phyloP scores from a whole-genome alignment of 2,113 vertebrate species.

The Epinephelus moara region DNA sequence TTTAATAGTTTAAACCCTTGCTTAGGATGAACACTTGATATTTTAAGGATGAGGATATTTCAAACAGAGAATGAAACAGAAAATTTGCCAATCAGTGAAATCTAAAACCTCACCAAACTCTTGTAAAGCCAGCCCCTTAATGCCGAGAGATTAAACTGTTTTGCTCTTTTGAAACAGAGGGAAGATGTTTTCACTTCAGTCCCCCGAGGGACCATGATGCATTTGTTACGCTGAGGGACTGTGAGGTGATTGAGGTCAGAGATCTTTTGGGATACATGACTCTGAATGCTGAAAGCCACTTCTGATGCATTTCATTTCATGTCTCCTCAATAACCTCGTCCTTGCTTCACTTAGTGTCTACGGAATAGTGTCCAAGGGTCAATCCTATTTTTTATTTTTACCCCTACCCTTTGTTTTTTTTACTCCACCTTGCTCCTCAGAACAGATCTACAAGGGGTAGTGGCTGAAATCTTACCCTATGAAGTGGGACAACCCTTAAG shows the following conservation, averaged over 20 bases:
- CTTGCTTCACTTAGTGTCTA: slow-evolving; percentile 8
- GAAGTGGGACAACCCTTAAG: too few species aligned
- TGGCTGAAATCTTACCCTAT: too few species aligned
- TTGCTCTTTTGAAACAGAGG: slow-evolving; percentile 48
- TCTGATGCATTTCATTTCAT: slow-evolving; percentile 54
- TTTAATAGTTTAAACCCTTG: slow-evolving; percentile 17
- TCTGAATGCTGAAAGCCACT: slow-evolving; percentile 56
- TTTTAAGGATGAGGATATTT: background rate
- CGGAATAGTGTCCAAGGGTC: background rate
- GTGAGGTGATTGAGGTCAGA: slow-evolving; percentile 62
- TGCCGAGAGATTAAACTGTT: slow-evolving; percentile 44
- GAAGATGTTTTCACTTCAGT: slow-evolving; percentile 62
- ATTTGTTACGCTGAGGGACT: slow-evolving; percentile 40
- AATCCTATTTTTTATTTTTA: too few species aligned
- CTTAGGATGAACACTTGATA: background rate
- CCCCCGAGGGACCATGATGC: slow-evolving; percentile 55
- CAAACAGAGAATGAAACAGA: background rate
- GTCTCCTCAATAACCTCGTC: slow-evolving; percentile 15
- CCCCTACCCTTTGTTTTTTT: too few species aligned
- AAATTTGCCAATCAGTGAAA: slow-evolving; percentile 25
- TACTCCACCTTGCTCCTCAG: too few species aligned
- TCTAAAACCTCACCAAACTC: slow-evolving; percentile 23
- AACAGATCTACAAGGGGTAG: too few species aligned
- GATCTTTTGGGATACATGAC: slow-evolving; percentile 52
- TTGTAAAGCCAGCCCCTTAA: slow-evolving; percentile 22